phyloP scores from a whole-genome alignment of 2,113 vertebrate species.

The Apodemus speciosus region DNA sequence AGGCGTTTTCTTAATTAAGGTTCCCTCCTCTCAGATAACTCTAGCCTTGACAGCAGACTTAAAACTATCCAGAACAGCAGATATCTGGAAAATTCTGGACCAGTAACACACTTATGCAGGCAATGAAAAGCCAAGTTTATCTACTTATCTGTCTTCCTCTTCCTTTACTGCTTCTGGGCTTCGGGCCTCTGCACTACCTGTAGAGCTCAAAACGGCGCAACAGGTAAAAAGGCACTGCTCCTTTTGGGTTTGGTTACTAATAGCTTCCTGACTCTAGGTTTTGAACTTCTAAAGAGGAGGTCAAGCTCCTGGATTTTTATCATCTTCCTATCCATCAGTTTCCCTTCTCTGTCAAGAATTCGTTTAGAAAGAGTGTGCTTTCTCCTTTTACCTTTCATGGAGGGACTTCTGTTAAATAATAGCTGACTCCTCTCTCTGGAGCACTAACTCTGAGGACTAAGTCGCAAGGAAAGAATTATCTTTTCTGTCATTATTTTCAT shows the following conservation, averaged over 20 bases:
- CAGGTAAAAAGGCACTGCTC: neutral
- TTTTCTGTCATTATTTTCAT: neutral
- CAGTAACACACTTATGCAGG: neutral
- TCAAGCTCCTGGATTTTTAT: neutral
- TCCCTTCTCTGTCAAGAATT: constrained; percentile 5
- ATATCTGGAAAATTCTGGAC: neutral
- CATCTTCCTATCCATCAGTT: neutral
- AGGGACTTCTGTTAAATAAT: neutral
- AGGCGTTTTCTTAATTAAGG: neutral
- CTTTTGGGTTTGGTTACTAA: neutral
- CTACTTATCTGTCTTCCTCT: neutral
- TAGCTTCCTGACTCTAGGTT: neutral
- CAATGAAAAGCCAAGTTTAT: neutral
- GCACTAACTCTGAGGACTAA: constrained; percentile 11
- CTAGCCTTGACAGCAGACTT: neutral
- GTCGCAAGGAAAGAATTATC: neutral
- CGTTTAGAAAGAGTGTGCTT: neutral
- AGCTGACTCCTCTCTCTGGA: neutral
- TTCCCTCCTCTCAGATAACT: neutral
- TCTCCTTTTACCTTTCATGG: neutral
- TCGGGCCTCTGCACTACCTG: neutral
- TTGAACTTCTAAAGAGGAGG: neutral
- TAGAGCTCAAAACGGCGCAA: neutral
- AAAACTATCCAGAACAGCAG: neutral
- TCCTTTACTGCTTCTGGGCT: neutral